phyloP scores from a whole-genome alignment of 2,797 vertebrate genomes.

The Sebastes itinus region DNA sequence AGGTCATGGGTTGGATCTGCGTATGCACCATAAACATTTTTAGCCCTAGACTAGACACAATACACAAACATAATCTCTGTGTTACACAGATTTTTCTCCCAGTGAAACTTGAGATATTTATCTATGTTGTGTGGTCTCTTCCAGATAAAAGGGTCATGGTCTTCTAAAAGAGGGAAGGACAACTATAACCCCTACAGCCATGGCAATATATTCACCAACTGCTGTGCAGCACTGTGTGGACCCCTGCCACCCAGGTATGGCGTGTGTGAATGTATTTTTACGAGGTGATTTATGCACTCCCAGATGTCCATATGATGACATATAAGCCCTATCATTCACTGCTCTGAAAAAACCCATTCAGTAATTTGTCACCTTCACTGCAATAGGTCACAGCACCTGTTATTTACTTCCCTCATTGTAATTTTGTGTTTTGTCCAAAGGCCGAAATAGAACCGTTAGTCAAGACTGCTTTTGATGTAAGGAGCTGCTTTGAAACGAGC shows the following conservation, averaged over 20 bases:
- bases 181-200: conserved; percentile 99
- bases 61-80: not conserved
- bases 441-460: conserved; percentile 39
- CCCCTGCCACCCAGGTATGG: conserved; percentile 94
- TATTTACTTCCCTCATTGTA: not conserved
- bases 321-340: not conserved
- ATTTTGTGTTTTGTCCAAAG: conserved; percentile 36
- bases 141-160: conserved; percentile 99
- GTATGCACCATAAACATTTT: conserved; percentile 19
- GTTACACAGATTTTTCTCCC: not conserved
- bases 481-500: conserved; percentile 53
- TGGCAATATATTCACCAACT: conserved; percentile 96
- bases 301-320: conserved; percentile 10
- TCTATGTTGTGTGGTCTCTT: conserved; percentile 52
- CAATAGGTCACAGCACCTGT: conserved; percentile 14
- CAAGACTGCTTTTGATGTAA: conserved; percentile 55
- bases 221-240: conserved; percentile 95
- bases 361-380: not conserved
- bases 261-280: not conserved
- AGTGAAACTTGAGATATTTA: not conserved
- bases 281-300: not conserved
- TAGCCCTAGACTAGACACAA: not conserved
- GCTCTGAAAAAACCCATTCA: not conserved
- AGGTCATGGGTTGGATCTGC: conserved; percentile 61
- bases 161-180: conserved; percentile 97